These are phyloP conservation scores for Elachura formosa DNA, from an alignment of 2,113 vertebrate species.

Conservation along the genomic window DNA sequence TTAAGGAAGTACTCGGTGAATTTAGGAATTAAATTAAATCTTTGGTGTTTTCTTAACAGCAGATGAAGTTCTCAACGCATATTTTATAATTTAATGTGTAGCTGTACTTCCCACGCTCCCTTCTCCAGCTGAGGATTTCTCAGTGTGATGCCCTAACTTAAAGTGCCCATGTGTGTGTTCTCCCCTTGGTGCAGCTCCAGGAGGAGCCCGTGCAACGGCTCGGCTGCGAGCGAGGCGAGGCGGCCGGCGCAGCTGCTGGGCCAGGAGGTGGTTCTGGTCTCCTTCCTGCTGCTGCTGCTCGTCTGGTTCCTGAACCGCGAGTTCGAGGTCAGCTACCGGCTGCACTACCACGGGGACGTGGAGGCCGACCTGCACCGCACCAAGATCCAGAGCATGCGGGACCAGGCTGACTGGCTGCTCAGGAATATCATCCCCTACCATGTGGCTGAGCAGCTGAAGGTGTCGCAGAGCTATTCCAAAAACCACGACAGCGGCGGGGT, in stretches of 20 bases:
- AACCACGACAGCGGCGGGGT: constrained; percentile 94
- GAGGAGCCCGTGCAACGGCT: constrained; percentile 43
- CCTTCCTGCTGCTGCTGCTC: constrained; percentile 89
- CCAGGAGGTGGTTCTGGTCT: constrained; percentile 83
- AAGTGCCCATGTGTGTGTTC: background rate
- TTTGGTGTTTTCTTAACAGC: background rate
- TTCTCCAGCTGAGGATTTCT: background rate
- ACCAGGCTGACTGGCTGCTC: constrained; percentile 96
- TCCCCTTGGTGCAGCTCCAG: constrained; percentile 50
- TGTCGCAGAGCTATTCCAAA: constrained; percentile 97
- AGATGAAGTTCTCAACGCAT: background rate
- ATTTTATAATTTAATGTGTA: background rate
- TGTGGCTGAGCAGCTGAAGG: constrained; percentile 94
- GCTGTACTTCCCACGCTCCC: background rate
- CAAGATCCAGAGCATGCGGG: constrained; percentile 95
- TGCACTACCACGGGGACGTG: constrained; percentile 96
- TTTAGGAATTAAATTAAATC: background rate
- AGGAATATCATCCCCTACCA: constrained; percentile 97
- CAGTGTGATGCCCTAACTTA: background rate
- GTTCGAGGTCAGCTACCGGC: constrained; percentile 95
- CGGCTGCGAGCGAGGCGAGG: background rate
- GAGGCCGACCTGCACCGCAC: constrained; percentile 94
- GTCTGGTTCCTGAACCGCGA: constrained; percentile 98
- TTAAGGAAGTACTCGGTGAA: background rate
- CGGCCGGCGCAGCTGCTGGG: constrained; percentile 72